Percentiles rank a stretch among this genome's conserved stretches.
These are phyloP conservation scores for Odontamblyopus rebecca DNA, from an alignment of 2,797 vertebrate genomes.

Conservation along the genomic window DNA sequence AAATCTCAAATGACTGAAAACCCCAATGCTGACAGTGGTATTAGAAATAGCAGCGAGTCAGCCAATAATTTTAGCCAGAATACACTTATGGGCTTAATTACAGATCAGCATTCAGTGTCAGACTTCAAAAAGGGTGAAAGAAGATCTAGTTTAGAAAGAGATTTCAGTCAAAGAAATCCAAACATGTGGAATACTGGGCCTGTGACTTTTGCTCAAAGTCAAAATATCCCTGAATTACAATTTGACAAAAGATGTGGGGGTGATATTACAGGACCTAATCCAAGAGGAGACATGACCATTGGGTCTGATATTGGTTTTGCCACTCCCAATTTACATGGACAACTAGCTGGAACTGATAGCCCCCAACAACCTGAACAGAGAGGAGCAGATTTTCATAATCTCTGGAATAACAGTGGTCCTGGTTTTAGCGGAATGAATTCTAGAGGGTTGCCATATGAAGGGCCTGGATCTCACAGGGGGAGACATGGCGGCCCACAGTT, in stretches of 20 bases:
- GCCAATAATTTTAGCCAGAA: slow-evolving; percentile 1
- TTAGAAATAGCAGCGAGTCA: slow-evolving; percentile 31
- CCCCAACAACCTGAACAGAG: not conserved
- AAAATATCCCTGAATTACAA: slow-evolving; percentile 15
- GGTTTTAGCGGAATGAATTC: slow-evolving; percentile 16
- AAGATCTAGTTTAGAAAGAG: slow-evolving; percentile 30
- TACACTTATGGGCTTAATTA: slow-evolving; percentile 17
- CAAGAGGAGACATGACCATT: not conserved
- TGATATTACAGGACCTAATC: slow-evolving; percentile 14
- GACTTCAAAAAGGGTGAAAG: slow-evolving; percentile 32
- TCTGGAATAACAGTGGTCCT: slow-evolving; percentile 1
- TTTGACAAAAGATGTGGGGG: slow-evolving; percentile 17
- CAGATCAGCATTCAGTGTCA: slow-evolving; percentile 12
- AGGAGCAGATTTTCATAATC: slow-evolving; percentile 3
- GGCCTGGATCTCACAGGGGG: slow-evolving; percentile 7
- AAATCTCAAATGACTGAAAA: slow-evolving; percentile 20
- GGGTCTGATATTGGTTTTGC: slow-evolving; percentile 1
- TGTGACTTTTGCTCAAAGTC: slow-evolving; percentile 17
- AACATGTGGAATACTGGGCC: slow-evolving; percentile 23
- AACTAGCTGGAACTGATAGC: not conserved
- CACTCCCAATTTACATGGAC: slow-evolving; percentile 1
- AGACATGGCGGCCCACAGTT: slow-evolving; percentile 16
- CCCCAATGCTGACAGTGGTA: slow-evolving; percentile 24
- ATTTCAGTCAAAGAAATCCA: slow-evolving; percentile 20
- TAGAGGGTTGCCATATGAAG: slow-evolving; percentile 4